Evolutionary conservation across 2,113 vertebrate genomes (phyloP).

Genomic region (Bubo blakistoni): DNA sequence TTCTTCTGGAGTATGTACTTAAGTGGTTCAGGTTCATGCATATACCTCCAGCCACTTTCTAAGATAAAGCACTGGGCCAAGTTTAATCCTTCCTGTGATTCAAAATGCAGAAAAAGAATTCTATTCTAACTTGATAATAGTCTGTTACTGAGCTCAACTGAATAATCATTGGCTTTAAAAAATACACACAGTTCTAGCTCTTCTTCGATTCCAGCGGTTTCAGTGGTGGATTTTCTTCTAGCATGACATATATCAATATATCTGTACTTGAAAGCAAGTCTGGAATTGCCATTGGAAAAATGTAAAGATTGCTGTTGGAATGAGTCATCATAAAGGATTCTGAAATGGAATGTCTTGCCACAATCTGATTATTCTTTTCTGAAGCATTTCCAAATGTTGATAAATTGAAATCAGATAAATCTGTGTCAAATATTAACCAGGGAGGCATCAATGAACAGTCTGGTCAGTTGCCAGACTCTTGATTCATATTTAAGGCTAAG

Average conservation of each 20-base stretch:
- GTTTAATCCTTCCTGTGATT: not conserved
- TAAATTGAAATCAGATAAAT: not conserved
- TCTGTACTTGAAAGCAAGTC: not conserved
- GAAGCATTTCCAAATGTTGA: not conserved
- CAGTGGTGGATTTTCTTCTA: not conserved
- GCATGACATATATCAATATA: not conserved
- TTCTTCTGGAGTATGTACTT: not conserved
- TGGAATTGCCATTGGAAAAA: not conserved
- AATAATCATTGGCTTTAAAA: not conserved
- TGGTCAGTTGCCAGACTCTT: not conserved
- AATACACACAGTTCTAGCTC: not conserved
- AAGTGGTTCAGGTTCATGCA: not conserved
- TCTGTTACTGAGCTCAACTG: not conserved
- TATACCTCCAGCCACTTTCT: not conserved
- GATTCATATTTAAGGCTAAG: not conserved
- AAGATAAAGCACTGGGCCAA: not conserved
- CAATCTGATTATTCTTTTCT: not conserved
- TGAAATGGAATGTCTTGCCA: not conserved
- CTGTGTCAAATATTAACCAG: not conserved
- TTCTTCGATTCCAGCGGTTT: not conserved
- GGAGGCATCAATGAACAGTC: not conserved
- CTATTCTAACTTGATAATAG: not conserved
- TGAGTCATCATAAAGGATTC: not conserved
- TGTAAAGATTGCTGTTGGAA: not conserved
- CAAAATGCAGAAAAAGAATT: not conserved